These are phyloP conservation scores for Erebia aethiops DNA, from an alignment of 2,888 invertebrate species.

Conservation along the genomic window DNA sequence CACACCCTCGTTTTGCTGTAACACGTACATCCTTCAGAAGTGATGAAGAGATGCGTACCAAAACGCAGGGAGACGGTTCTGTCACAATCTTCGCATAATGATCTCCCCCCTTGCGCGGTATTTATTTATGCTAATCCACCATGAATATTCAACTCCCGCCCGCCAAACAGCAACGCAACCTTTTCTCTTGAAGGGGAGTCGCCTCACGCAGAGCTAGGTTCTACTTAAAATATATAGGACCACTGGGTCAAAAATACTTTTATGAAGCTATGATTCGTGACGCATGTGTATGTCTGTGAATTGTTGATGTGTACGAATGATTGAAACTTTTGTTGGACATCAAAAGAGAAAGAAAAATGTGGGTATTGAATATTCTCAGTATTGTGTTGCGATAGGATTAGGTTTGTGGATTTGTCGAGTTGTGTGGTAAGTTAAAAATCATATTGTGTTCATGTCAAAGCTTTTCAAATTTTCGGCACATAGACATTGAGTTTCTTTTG, in stretches of 20 bases:
- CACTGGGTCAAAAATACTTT: background rate
- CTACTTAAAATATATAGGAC: background rate
- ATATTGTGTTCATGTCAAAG: background rate
- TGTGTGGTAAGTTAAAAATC: background rate
- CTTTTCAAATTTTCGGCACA: background rate
- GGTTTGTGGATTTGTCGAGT: no score
- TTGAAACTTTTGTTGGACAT: background rate
- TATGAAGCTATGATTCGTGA: background rate
- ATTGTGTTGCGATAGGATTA: background rate
- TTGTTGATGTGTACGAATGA: background rate
- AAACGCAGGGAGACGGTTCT: constrained; percentile 8
- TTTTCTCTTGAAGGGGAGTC: background rate
- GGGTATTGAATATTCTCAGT: background rate
- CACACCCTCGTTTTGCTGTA: constrained; percentile 3
- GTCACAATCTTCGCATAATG: constrained; percentile 40
- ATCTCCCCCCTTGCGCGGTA: constrained; percentile 41
- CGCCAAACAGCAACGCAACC: background rate
- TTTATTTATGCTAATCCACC: constrained; percentile 49
- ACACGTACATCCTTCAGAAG: background rate
- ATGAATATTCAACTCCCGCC: constrained; percentile 49
- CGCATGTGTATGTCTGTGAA: no score
- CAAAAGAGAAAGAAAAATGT: background rate
- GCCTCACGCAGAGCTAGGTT: background rate
- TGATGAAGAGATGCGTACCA: constrained; percentile 8
- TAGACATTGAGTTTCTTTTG: background rate